Evolutionary conservation across 1,140 invertebrate species (phyloP).

Genomic region (Bombus terrestris): DNA sequence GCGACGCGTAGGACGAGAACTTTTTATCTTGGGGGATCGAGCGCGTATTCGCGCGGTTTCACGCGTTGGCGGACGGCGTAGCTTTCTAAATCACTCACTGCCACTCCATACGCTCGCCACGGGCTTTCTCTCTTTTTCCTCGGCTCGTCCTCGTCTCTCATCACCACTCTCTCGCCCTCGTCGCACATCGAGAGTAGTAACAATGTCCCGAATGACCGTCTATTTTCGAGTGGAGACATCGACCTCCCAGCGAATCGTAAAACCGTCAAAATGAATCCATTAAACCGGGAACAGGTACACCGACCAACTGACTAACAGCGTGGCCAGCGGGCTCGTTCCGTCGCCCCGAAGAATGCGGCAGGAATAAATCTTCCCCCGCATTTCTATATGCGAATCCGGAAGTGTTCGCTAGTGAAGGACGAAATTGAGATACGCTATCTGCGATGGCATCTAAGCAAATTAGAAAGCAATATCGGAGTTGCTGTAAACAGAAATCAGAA

Average conservation of each 20-base stretch:
- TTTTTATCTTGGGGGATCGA: constrained; percentile 75
- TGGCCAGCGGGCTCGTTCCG: neutral
- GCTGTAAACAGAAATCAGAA: too few species aligned
- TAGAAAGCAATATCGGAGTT: too few species aligned
- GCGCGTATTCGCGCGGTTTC: constrained; percentile 46
- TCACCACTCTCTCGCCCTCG: neutral
- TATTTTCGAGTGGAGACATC: constrained; percentile 73
- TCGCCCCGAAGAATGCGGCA: constrained; percentile 5
- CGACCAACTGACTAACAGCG: neutral
- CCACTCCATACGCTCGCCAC: constrained; percentile 11
- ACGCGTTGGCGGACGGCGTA: constrained; percentile 73
- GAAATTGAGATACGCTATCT: neutral
- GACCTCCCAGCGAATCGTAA: constrained; percentile 67
- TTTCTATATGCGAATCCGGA: constrained; percentile 17
- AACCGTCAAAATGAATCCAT: constrained; percentile 64
- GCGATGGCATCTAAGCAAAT: too few species aligned
- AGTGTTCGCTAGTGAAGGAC: neutral
- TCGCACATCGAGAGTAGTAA: constrained; percentile 42
- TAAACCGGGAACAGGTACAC: constrained; percentile 65
- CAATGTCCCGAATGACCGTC: constrained; percentile 70
- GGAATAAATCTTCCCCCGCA: constrained; percentile 19
- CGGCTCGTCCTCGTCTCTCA: constrained; percentile 15
- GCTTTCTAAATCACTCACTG: constrained; percentile 74
- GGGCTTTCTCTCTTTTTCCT: constrained; percentile 59
- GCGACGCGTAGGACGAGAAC: constrained; percentile 52